Conservation (phyloP, 2,113 vertebrate genomes). For the Bujurquina vittata region DNA sequence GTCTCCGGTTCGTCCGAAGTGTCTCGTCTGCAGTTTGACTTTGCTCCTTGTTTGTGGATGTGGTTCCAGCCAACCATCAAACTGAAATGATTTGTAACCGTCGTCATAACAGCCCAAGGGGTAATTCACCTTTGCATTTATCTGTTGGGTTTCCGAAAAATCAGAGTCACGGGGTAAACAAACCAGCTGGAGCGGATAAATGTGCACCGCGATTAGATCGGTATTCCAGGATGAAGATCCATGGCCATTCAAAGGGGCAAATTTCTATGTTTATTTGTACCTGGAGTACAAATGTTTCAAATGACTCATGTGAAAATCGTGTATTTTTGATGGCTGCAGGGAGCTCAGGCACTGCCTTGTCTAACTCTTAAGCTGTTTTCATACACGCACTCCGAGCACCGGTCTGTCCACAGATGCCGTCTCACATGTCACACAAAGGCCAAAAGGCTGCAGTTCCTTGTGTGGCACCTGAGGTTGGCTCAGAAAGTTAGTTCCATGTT, state of each 20-base stretch:
- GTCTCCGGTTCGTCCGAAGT: not conserved
- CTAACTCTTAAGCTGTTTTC: not conserved
- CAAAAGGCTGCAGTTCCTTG: not conserved
- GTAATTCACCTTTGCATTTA: slow-evolving; percentile 8
- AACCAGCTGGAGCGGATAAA: not conserved
- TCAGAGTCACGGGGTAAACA: slow-evolving; percentile 2
- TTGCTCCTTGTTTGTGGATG: slow-evolving; percentile 12
- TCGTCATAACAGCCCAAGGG: not conserved
- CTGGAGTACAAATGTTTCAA: not conserved
- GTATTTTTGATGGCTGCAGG: not conserved
- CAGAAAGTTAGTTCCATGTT: not conserved
- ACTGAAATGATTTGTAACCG: slow-evolving; percentile 6
- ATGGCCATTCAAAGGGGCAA: not conserved
- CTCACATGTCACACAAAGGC: not conserved
- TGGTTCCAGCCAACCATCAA: slow-evolving; percentile 19
- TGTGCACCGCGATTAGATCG: not conserved
- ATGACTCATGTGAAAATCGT: not conserved
- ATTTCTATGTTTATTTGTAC: not conserved
- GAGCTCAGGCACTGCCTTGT: not conserved
- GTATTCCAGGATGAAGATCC: slow-evolving; percentile 7
- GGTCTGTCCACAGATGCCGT: not conserved
- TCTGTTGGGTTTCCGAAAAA: not conserved
- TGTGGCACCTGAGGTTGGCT: not conserved
- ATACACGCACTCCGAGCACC: not conserved
- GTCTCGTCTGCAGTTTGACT: not conserved